Evolutionary conservation across 2,113 vertebrate genomes (phyloP), one percentile per base, ranked within the genome.

Genomic region (Harpagus bidentatus): DNA sequence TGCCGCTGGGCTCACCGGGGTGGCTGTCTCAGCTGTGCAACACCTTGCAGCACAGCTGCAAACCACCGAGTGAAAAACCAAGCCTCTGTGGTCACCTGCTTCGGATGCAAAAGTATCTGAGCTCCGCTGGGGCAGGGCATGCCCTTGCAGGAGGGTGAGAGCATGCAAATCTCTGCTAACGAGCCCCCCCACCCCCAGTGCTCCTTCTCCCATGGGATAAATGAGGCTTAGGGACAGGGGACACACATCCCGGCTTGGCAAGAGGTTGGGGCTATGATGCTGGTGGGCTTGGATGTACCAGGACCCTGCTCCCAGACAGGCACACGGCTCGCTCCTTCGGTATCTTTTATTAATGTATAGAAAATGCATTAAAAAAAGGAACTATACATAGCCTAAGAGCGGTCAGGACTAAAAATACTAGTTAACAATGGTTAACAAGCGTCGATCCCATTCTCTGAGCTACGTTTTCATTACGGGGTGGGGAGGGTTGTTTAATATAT

Each of bases 291-390:
- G 70, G 50, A 28, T 58, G 16, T 11, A 9, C 1, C 4, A 62
- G 66, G 34, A 20, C 59, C 21, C 20, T 0, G 0, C 7, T 67
- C 76, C 89, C 3, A 0, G 66, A 85, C 61, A 95, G 70, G 53
- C 66, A 90, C 88, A 45, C 61, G 3, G 26, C 52, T 43, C 38
- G 3, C 62, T 98, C 97, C 96, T 98, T 99, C 98, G 86, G 97
- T 99, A 99, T 99, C 98, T 99, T 99, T 99, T 99, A 99, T 99
- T 99, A 99, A 99, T 98, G 98, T 99, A 99, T 99, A 99, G 99
- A 99, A 99, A 99, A 99, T 99, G 99, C 99, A 99, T 99, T 99
- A 99, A 99, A 99, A 98, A 99, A 99, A 99, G 99, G 99, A 99
- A 98, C 98, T 99, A 99, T 99, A 99, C 99, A 99, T 98, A 98